A percentile compares a stretch with the other conserved stretches of the same genome.
Evolutionary conservation across 1,140 invertebrate species (phyloP).

Genomic region (Drosophila nikananu): DNA sequence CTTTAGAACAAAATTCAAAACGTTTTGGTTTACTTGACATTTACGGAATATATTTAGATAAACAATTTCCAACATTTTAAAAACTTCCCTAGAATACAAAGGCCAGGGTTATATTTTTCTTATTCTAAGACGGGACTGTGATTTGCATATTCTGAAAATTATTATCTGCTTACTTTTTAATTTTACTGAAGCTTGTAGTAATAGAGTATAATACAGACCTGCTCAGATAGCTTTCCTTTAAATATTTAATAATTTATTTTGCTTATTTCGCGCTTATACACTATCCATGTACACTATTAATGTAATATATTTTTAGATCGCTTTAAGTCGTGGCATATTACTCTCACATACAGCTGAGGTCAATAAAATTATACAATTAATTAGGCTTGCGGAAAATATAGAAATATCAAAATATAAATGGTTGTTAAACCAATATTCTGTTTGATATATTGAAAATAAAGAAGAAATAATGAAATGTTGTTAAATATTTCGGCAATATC

Average conservation of each 20-base stretch:
- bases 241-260: not conserved
- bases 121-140: not conserved
- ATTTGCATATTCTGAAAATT: not conserved
- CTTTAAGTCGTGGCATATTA: not conserved
- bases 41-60: not conserved
- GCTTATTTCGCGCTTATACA: not conserved
- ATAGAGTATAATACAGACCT: not conserved
- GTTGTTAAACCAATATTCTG: no score
- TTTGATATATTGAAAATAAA: no score
- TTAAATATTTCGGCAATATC: no score
- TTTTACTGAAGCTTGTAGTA: not conserved
- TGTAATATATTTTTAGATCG: not conserved
- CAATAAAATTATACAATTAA: no score
- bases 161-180: not conserved
- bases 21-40: not conserved
- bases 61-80: not conserved
- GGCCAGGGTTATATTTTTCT: not conserved
- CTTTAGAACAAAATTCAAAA: not conserved
- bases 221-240: not conserved
- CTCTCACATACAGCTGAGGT: not conserved
- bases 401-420: no score
- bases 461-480: no score
- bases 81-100: not conserved
- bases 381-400: no score
- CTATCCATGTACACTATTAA: not conserved